Evolutionary conservation across 2,113 vertebrate species (phyloP).

Genomic region (Lichenostomus cassidix): DNA sequence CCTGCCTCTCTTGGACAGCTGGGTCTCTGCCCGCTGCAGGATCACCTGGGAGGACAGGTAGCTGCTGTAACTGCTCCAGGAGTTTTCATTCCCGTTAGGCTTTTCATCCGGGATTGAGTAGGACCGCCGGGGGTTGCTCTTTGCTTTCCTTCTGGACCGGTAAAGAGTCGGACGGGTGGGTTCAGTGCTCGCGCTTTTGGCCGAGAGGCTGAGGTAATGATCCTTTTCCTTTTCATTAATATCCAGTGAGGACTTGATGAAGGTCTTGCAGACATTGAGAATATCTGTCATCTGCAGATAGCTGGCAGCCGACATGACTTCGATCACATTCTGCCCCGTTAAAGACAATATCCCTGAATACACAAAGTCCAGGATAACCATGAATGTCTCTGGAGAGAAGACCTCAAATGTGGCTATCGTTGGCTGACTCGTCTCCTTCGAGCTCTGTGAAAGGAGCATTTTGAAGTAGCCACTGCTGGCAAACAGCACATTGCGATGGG

Average conservation of each 20-base stretch:
- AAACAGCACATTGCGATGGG: conserved; percentile 90
- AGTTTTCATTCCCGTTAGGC: conserved; percentile 33
- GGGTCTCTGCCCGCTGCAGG: conserved; percentile 27
- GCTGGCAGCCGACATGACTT: conserved; percentile 97
- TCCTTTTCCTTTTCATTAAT: conserved; percentile 86
- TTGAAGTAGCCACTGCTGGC: conserved; percentile 93
- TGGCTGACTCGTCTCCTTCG: conserved; percentile 75
- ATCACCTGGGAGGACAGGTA: conserved; percentile 41
- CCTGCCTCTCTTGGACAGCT: conserved; percentile 52
- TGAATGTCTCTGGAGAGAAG: conserved; percentile 92
- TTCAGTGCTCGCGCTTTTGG: conserved; percentile 72
- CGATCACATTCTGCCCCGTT: conserved; percentile 91
- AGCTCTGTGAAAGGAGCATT: conserved; percentile 87
- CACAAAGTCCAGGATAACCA: conserved; percentile 94
- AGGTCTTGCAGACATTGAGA: conserved; percentile 92
- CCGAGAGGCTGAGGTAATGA: conserved; percentile 84
- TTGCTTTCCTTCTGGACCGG: conserved; percentile 67
- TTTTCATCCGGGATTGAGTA: conserved; percentile 56
- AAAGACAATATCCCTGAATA: conserved; percentile 91
- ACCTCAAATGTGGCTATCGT: conserved; percentile 89
- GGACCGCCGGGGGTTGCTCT: conserved; percentile 61
- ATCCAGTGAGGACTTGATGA: conserved; percentile 95
- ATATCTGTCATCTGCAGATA: conserved; percentile 98
- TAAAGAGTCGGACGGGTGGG: conserved; percentile 60
- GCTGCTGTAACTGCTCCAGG: conserved; percentile 66